These are phyloP conservation scores for Sceliomorpha sp. DNA, from an alignment of 2,888 invertebrate species.

Conservation along the genomic window DNA sequence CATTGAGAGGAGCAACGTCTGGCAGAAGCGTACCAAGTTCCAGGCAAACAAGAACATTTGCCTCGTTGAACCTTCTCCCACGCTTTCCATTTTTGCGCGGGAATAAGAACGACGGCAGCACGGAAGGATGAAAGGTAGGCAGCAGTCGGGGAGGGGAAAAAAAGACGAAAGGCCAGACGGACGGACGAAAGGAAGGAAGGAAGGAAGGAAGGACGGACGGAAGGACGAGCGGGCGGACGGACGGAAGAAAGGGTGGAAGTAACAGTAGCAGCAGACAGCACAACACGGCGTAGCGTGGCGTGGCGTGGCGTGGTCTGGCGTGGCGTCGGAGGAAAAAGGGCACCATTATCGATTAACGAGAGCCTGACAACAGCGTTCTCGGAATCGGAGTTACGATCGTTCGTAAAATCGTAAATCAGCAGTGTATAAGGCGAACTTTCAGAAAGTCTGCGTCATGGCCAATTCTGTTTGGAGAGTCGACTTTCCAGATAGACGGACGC, in stretches of 20 bases:
- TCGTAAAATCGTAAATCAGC: constrained; percentile 63
- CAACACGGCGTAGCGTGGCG: not conserved
- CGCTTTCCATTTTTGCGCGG: no score
- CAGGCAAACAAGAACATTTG: no score
- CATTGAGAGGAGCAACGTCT: no score
- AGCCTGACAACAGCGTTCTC: constrained; percentile 56
- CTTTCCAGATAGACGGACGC: constrained; percentile 27
- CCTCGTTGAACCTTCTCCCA: no score
- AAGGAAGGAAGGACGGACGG: constrained; percentile 11
- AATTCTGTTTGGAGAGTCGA: constrained; percentile 57
- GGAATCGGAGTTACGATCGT: constrained; percentile 59
- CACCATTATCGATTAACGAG: constrained; percentile 59
- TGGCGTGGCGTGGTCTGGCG: not conserved
- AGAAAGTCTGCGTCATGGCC: constrained; percentile 60
- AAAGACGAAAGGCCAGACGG: not conserved
- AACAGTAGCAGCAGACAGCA: not conserved
- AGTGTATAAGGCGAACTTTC: constrained; percentile 57
- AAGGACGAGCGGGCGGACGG: constrained; percentile 31
- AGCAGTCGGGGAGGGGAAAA: no score
- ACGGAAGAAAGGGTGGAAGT: constrained; percentile 26
- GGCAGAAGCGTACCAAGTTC: no score
- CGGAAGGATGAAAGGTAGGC: no score
- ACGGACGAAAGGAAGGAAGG: not conserved
- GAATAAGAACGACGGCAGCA: no score
- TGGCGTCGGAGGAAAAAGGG: constrained; percentile 6